Conservation (phyloP, 2,888 invertebrate genomes). For the Spodoptera exigua region DNA sequence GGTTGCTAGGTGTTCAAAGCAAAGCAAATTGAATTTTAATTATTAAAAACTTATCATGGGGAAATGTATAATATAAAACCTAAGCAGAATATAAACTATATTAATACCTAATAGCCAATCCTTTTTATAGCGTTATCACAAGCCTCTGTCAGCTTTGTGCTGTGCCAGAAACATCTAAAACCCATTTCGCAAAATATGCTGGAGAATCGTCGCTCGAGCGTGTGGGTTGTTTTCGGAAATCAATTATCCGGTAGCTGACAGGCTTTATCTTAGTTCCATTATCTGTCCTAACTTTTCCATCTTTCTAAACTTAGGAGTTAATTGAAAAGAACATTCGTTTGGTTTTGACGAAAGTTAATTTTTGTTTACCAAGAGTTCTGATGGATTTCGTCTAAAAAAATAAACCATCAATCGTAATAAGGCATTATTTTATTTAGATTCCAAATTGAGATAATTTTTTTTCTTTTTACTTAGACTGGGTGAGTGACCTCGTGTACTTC, state of each 20-base stretch:
- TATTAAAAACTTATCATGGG: too few relatives aligned
- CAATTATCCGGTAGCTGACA: neutral
- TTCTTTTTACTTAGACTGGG: slow-evolving; percentile 77
- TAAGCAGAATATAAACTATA: too few relatives aligned
- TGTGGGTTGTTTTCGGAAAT: neutral
- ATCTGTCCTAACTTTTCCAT: neutral
- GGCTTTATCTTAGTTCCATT: slow-evolving; percentile 3
- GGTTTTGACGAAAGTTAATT: slow-evolving; percentile 4
- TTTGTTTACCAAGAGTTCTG: neutral
- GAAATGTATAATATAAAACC: too few relatives aligned
- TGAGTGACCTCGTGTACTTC: slow-evolving; percentile 91
- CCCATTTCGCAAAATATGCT: too few relatives aligned
- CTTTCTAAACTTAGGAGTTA: slow-evolving; percentile 10
- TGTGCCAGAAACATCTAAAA: too few relatives aligned
- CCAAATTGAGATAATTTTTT: too few relatives aligned
- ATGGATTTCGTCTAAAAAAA: neutral
- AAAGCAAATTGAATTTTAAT: neutral
- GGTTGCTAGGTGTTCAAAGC: slow-evolving; percentile 2
- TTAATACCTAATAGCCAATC: too few relatives aligned
- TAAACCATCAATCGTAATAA: slow-evolving; percentile 15
- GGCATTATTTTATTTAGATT: neutral
- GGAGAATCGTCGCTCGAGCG: too few relatives aligned
- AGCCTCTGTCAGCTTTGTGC: too few relatives aligned
- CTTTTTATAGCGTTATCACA: too few relatives aligned
- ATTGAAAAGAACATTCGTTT: neutral